phyloP scores from a whole-genome alignment of 2,888 invertebrate genomes.

The Nephrocerus scutellatus region DNA sequence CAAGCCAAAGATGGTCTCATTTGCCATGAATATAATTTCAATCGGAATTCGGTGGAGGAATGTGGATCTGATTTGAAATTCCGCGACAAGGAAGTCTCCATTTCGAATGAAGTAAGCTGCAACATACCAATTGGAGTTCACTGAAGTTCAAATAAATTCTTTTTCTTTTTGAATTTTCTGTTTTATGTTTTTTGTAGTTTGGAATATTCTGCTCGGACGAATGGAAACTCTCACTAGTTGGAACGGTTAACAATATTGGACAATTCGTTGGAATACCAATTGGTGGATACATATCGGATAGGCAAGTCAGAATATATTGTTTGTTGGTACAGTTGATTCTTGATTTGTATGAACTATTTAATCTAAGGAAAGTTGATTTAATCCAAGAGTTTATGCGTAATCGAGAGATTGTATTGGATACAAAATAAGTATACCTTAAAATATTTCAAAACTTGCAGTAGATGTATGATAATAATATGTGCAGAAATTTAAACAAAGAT shows the following conservation, averaged over 20 bases:
- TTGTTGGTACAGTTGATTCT: too few species aligned
- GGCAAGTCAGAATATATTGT: too few species aligned
- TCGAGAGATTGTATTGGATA: too few species aligned
- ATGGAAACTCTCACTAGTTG: conserved; percentile 68
- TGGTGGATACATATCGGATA: conserved; percentile 59
- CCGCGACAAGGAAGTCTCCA: conserved; percentile 54
- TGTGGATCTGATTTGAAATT: conserved; percentile 53
- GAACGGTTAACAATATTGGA: conserved; percentile 66
- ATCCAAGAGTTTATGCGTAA: too few species aligned
- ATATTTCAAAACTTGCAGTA: too few species aligned
- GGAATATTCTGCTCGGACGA: conserved; percentile 45
- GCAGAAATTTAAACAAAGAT: too few species aligned
- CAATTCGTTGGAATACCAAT: conserved; percentile 66
- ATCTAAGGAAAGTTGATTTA: too few species aligned
- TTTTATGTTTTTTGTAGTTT: conserved; percentile 27
- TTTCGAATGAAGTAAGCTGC: conserved; percentile 59
- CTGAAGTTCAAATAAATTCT: background rate
- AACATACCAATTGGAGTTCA: conserved; percentile 17
- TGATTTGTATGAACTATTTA: too few species aligned
- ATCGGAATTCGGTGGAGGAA: conserved; percentile 36
- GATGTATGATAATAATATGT: too few species aligned
- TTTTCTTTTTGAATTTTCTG: background rate
- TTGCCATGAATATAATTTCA: conserved; percentile 48
- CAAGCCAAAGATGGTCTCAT: too few species aligned
- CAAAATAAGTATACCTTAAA: too few species aligned